Evolutionary conservation across 2,888 invertebrate species (phyloP).

Genomic region (Megastigmus dorsalis): DNA sequence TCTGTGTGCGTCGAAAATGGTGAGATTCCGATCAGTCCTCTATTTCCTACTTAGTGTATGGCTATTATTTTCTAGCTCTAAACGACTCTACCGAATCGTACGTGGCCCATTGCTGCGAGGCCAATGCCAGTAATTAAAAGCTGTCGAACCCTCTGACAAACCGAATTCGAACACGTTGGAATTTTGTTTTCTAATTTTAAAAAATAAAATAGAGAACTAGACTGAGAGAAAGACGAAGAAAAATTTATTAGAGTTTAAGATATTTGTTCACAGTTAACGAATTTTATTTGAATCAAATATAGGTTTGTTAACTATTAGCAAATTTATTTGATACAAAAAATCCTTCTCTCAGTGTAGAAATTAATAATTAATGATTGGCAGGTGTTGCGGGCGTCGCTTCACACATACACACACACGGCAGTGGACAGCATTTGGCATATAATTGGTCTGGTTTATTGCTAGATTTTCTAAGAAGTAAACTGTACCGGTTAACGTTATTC

Average conservation of each 20-base stretch:
- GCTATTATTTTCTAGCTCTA: conserved; percentile 72
- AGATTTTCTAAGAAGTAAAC: conserved; percentile 35
- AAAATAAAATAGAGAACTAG: conserved; percentile 53
- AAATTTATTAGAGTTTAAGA: no score
- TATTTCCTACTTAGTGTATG: conserved; percentile 68
- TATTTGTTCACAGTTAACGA: no score
- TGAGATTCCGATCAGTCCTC: conserved; percentile 73
- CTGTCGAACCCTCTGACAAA: conserved; percentile 66
- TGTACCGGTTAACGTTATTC: not conserved
- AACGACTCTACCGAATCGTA: conserved; percentile 69
- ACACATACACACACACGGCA: conserved; percentile 66
- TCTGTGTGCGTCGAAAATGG: conserved; percentile 74
- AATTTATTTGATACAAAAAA: no score
- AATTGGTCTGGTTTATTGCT: conserved; percentile 67
- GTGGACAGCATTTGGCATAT: conserved; percentile 69
- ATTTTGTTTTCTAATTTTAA: conserved; percentile 54
- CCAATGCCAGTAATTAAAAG: conserved; percentile 66
- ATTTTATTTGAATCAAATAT: no score
- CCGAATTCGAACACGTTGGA: conserved; percentile 45
- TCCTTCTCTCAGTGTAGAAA: no score
- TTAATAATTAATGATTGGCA: conserved; percentile 69
- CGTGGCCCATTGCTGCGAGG: conserved; percentile 69
- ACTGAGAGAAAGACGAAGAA: conserved; percentile 9
- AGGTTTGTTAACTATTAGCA: no score
- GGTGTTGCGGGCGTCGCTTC: conserved; percentile 70